phyloP scores from a whole-genome alignment of 30 jellyfish, hydroid and myxozoan genomes.

The Aurelia sp. region DNA sequence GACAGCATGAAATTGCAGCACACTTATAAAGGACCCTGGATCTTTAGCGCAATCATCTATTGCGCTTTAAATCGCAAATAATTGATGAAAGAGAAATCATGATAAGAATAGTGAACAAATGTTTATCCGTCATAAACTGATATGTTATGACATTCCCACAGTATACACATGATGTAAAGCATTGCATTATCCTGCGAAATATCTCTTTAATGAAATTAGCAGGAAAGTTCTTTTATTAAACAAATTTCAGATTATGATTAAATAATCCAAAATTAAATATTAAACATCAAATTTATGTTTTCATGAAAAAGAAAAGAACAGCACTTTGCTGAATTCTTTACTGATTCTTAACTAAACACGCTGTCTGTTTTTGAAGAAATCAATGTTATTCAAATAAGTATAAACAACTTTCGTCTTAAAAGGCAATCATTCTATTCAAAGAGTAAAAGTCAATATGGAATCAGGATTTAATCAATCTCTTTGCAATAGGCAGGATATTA shows the following conservation, averaged over 20 bases:
- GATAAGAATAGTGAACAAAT: not conserved
- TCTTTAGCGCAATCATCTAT: no score
- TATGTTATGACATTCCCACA: constrained; percentile 3
- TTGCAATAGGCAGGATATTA: not conserved
- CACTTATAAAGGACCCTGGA: no score
- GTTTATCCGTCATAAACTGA: not conserved
- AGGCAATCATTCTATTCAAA: not conserved
- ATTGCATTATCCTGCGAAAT: constrained; percentile 9
- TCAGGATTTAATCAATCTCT: not conserved
- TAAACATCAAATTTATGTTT: constrained; percentile 10
- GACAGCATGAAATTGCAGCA: no score
- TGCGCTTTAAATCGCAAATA: no score
- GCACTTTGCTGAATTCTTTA: constrained; percentile 21
- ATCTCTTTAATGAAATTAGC: constrained; percentile 61
- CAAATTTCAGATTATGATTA: constrained; percentile 59
- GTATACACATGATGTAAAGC: not conserved
- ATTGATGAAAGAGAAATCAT: not conserved
- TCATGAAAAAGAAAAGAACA: constrained; percentile 39
- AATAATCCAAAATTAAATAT: constrained; percentile 52
- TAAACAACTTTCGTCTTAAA: not conserved
- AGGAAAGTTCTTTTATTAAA: constrained; percentile 36
- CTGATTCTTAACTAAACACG: constrained; percentile 41
- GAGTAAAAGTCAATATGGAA: constrained; percentile 9
- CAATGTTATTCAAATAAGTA: constrained; percentile 3
- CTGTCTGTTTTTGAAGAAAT: constrained; percentile 14